These are phyloP conservation scores for Caprella mutica DNA, from an alignment of 2,888 invertebrate species.

Conservation along the genomic window DNA sequence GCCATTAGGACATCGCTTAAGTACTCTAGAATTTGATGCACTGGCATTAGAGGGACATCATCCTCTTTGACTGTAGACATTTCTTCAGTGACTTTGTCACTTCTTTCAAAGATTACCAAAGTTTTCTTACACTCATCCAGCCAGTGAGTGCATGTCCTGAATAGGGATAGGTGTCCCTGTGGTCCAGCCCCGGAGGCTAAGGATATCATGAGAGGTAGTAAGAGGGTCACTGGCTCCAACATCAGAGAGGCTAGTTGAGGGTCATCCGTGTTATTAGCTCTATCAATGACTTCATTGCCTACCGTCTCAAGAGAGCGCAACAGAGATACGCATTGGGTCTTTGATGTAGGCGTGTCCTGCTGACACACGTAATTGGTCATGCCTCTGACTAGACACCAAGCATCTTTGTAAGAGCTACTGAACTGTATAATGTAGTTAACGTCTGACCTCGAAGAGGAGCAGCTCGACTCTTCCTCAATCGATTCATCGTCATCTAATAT, in stretches of 20 bases:
- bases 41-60: constrained; percentile 46
- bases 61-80: too few relatives aligned
- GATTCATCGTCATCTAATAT: too few relatives aligned
- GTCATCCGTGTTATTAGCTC: not conserved
- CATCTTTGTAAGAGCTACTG: too few relatives aligned
- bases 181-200: constrained; percentile 75
- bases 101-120: too few relatives aligned
- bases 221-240: constrained; percentile 44
- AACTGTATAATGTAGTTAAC: too few relatives aligned
- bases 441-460: too few relatives aligned
- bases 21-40: constrained; percentile 69
- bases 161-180: constrained; percentile 64
- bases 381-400: not conserved
- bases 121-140: constrained; percentile 49
- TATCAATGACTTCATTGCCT: constrained; percentile 44
- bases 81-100: too few relatives aligned
- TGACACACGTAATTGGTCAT: constrained; percentile 6
- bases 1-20: constrained; percentile 61
- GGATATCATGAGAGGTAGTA: constrained; percentile 65
- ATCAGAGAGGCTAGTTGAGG: constrained; percentile 16
- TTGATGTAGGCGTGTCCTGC: not conserved
- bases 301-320: constrained; percentile 48
- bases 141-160: constrained; percentile 70
- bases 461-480: too few relatives aligned
- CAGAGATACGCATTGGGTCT: constrained; percentile 12